phyloP scores from a whole-genome alignment of 1,140 invertebrate genomes.

The Danaus plexippus region DNA sequence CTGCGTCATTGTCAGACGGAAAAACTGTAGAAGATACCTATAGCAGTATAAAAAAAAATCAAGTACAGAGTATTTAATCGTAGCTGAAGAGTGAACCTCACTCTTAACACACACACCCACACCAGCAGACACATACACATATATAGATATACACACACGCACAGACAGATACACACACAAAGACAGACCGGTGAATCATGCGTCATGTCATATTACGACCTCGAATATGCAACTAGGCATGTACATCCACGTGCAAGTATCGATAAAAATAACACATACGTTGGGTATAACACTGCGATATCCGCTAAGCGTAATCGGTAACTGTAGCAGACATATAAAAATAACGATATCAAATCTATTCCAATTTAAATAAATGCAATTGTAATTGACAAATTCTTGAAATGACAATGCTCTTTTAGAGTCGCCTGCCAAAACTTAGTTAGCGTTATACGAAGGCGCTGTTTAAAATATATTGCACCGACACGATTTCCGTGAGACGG shows the following conservation, averaged over 20 bases:
- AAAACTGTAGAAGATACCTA: too few species aligned
- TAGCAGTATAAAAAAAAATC: constrained; percentile 1
- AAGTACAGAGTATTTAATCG: constrained; percentile 7
- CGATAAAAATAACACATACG: constrained; percentile 7
- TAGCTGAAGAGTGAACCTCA: too few species aligned
- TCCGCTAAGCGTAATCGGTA: too few species aligned
- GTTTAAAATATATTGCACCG: constrained; percentile 38
- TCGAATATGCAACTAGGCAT: constrained; percentile 44
- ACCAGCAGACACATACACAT: background rate
- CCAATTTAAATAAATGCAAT: background rate
- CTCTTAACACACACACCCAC: background rate
- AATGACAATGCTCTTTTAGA: constrained; percentile 1
- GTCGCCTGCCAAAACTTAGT: constrained; percentile 19
- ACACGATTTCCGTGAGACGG: constrained; percentile 30
- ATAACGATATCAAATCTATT: constrained; percentile 1
- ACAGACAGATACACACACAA: constrained; percentile 7
- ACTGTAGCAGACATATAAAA: too few species aligned
- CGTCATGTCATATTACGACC: constrained; percentile 53
- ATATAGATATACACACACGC: constrained; percentile 17
- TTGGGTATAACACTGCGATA: too few species aligned
- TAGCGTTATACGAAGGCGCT: constrained; percentile 28
- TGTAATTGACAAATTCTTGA: background rate
- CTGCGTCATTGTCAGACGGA: too few species aligned
- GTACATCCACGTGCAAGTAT: constrained; percentile 17
- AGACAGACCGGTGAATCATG: constrained; percentile 46